phyloP scores from a whole-genome alignment of 2,888 invertebrate genomes.

The Priocnemis perturbator region DNA sequence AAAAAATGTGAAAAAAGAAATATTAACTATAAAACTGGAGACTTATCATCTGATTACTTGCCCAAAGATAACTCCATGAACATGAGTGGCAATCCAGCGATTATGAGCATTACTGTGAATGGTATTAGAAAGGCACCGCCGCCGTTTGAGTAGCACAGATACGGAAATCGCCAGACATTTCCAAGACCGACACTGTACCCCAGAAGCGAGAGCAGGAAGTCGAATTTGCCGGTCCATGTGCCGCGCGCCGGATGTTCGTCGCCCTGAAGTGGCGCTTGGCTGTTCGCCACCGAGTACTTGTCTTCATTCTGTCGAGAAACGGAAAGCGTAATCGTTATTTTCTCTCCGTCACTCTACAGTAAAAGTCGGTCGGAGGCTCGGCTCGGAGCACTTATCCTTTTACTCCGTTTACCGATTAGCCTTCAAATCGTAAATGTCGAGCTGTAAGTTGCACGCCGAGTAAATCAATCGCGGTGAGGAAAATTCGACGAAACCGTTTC shows the following conservation, averaged over 20 bases:
- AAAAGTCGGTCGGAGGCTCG: too few relatives aligned
- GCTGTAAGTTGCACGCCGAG: too few relatives aligned
- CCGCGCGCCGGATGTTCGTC: slow-evolving; percentile 79
- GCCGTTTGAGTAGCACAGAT: slow-evolving; percentile 86
- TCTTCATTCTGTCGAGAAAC: slow-evolving; percentile 70
- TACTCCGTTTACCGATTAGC: too few relatives aligned
- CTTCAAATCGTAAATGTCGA: too few relatives aligned
- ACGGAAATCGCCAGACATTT: slow-evolving; percentile 86
- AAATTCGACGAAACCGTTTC: too few relatives aligned
- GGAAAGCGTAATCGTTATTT: neutral
- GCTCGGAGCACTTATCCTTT: too few relatives aligned
- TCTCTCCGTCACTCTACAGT: too few relatives aligned
- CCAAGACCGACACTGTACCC: slow-evolving; percentile 86
- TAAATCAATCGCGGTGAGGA: too few relatives aligned
- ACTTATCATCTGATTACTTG: slow-evolving; percentile 37
- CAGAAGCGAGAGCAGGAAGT: slow-evolving; percentile 83
- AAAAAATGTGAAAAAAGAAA: too few relatives aligned
- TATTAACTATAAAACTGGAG: too few relatives aligned
- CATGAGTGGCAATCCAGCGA: slow-evolving; percentile 88
- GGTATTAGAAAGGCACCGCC: slow-evolving; percentile 91
- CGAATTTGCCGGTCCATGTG: slow-evolving; percentile 86
- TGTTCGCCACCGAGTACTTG: slow-evolving; percentile 76
- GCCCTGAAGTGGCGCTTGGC: slow-evolving; percentile 75
- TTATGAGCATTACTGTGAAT: slow-evolving; percentile 87
- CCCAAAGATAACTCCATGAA: slow-evolving; percentile 90